Conservation (phyloP, 37 sponge, comb jelly and placozoan genomes). For the Axinella damicornis region DNA sequence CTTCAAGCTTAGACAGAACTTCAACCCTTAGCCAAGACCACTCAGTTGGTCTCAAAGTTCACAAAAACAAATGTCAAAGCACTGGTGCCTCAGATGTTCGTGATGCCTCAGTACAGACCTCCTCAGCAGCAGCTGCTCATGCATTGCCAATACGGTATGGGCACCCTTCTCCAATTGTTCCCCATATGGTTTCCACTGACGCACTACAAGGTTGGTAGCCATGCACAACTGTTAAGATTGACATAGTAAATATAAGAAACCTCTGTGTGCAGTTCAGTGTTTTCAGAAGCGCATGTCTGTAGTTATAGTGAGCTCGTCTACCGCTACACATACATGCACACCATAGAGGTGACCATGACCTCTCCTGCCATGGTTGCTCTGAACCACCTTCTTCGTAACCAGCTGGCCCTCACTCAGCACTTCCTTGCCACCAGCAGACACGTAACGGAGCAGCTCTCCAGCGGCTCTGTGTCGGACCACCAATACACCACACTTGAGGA, state of each 20-base stretch:
- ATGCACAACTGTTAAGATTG: too few species aligned
- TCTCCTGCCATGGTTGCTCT: constrained; percentile 47
- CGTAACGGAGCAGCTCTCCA: constrained; percentile 1
- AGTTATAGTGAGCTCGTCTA: too few species aligned
- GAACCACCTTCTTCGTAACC: constrained; percentile 32
- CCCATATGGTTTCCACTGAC: constrained; percentile 18
- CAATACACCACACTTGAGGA: constrained; percentile 68
- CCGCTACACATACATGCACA: not conserved
- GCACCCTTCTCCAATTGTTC: constrained; percentile 24
- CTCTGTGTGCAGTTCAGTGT: too few species aligned
- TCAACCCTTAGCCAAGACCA: too few species aligned
- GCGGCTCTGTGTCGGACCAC: constrained; percentile 19
- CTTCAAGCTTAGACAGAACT: too few species aligned
- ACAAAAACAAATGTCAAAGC: not conserved
- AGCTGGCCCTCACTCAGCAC: constrained; percentile 43
- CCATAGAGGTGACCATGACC: constrained; percentile 1
- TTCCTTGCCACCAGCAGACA: constrained; percentile 8
- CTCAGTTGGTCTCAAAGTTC: not conserved
- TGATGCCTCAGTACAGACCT: not conserved
- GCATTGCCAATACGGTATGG: not conserved
- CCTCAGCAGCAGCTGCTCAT: not conserved
- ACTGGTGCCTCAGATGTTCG: not conserved
- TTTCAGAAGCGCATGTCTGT: too few species aligned
- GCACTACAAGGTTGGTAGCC: constrained; percentile 34
- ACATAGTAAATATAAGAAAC: too few species aligned